Conservation (phyloP, 2,113 vertebrate species). For the Phaethon lepturus region DNA sequence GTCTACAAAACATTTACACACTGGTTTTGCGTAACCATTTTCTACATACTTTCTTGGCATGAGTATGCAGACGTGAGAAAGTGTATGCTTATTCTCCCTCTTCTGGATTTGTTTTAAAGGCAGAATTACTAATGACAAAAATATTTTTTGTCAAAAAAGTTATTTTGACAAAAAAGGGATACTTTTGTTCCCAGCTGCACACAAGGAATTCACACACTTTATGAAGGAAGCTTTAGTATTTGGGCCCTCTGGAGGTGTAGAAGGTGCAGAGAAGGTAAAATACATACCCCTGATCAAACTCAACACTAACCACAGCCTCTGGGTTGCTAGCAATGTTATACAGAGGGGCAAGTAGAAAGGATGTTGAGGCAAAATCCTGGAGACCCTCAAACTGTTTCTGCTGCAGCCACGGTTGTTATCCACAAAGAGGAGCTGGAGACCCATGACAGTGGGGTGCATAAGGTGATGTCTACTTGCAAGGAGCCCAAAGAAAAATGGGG, state of each 20-base stretch:
- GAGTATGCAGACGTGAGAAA: neutral
- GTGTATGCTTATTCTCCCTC: neutral
- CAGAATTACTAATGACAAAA: neutral
- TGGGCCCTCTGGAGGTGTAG: neutral
- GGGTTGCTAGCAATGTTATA: neutral
- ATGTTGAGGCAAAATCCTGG: neutral
- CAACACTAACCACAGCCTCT: neutral
- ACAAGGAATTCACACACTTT: neutral
- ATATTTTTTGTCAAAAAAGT: too few species aligned
- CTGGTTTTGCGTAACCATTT: neutral
- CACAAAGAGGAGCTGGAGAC: constrained; percentile 49
- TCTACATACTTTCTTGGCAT: neutral
- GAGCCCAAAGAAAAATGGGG: neutral
- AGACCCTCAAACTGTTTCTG: neutral
- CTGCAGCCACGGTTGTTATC: constrained; percentile 17
- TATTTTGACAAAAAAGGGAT: neutral
- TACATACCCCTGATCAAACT: neutral
- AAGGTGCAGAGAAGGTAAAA: neutral
- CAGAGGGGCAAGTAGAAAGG: neutral
- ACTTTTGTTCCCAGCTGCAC: neutral
- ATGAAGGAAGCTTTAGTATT: neutral
- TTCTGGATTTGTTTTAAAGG: neutral
- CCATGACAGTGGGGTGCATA: neutral
- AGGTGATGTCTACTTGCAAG: neutral
- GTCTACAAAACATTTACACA: neutral